Evolutionary conservation across 1,140 invertebrate genomes (phyloP), one percentile per base, ranked within the genome.

Genomic region (Eurytemora carolleeae): DNA sequence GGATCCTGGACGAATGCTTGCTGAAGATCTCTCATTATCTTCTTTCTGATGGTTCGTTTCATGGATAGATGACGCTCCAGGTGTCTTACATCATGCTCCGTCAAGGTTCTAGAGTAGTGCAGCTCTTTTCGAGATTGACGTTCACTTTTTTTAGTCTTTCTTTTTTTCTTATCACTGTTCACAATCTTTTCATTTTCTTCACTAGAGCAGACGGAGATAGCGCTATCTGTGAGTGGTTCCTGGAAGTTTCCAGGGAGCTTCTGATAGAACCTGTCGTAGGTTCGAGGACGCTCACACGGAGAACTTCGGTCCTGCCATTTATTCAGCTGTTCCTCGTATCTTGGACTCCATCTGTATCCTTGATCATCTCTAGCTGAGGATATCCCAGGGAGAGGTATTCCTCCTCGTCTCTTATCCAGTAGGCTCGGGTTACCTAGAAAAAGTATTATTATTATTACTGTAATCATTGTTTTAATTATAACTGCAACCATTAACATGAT

Each of bases 21-120:
- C 67, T 82, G 80, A 53, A 87, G 74, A 68, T 86, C 84, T 3
- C 85, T 75, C 82, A 86, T 87, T 66, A 87, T 86, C 72, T 86
- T 86, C 71, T 86, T 87, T 52, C 84, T 71, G 61, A 86, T 86
- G 3, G 84, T 86, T 70, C 86, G 86, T 73, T 87, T 87, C 85
- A 87, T 87, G 64, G 84, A 86, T 59, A 87, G 74, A 70, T 86
- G 84, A 63, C 83, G 75, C 68, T 87, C 85, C 52, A 87, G 71
- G 15, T 84, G 84, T 69, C 85, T 82, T 19, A 84, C 79, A 68
- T 84, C 82, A 19, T 77, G 79, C 65, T 81, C 82, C 12, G 31
- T 44, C 31, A 44, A n/a, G 7, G 31, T 44, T 7, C 31, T 7
- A 7, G 31, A 44, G n/a, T 44, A 44, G 31, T 44, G 31, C 7